phyloP scores from a whole-genome alignment of 64 coral and sea anemone genomes.

The Orbicella faveolata region DNA sequence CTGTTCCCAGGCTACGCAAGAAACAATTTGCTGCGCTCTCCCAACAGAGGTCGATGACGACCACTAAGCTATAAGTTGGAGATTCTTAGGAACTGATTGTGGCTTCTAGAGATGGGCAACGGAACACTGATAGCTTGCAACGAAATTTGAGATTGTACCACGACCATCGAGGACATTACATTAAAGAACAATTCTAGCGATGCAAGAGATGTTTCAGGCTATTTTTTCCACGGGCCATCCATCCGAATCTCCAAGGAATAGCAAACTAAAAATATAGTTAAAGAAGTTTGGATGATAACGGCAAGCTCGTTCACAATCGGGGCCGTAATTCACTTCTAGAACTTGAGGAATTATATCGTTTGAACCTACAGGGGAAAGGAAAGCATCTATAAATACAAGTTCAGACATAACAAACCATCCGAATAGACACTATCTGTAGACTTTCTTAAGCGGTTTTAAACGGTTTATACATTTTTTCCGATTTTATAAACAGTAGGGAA shows the following conservation, averaged over 20 bases:
- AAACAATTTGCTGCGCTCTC: too few relatives aligned
- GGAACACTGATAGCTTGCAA: too few relatives aligned
- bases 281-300: constrained; percentile 86
- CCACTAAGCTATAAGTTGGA: too few relatives aligned
- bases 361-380: constrained; percentile 58
- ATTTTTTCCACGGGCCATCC: constrained; percentile 69
- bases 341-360: constrained; percentile 85
- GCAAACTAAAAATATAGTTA: constrained; percentile 77
- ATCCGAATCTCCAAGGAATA: constrained; percentile 82
- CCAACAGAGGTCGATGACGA: too few relatives aligned
- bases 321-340: constrained; percentile 82
- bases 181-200: neutral
- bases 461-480: too few relatives aligned
- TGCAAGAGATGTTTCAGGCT: neutral
- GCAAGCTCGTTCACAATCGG: constrained; percentile 84
- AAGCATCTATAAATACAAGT: neutral
- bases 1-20: too few relatives aligned
- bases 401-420: neutral
- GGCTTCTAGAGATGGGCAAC: too few relatives aligned
- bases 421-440: neutral
- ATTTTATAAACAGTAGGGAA: too few relatives aligned
- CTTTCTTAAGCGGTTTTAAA: neutral
- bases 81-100: too few relatives aligned
- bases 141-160: too few relatives aligned
- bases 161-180: neutral